Conservation (phyloP, 1,140 invertebrate genomes). For the Habropoda laboriosa region DNA sequence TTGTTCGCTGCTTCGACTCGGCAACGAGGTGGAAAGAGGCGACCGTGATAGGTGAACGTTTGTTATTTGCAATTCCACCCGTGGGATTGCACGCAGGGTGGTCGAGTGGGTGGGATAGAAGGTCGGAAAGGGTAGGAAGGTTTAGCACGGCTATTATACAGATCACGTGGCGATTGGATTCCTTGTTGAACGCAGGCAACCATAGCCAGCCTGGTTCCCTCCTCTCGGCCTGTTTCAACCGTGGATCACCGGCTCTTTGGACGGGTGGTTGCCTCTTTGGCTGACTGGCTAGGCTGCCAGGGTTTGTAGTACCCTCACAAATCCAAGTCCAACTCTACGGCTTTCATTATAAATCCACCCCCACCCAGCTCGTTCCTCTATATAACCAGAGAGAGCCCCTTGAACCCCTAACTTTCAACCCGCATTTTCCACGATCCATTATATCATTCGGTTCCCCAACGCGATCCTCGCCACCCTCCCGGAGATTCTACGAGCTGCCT, state of each 20-base stretch:
- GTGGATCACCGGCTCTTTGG: slow-evolving; percentile 59
- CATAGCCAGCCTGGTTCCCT: slow-evolving; percentile 42
- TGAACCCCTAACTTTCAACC: slow-evolving; percentile 78
- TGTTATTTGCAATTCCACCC: slow-evolving; percentile 76
- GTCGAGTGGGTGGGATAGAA: slow-evolving; percentile 12
- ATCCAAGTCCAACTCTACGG: slow-evolving; percentile 79
- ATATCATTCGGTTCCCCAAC: slow-evolving; percentile 72
- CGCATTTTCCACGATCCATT: slow-evolving; percentile 76
- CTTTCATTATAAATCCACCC: slow-evolving; percentile 82
- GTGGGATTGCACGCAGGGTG: slow-evolving; percentile 68
- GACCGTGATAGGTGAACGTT: slow-evolving; percentile 70
- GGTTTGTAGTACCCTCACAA: slow-evolving; percentile 76
- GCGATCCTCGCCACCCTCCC: slow-evolving; percentile 43
- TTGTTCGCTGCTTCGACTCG: no score
- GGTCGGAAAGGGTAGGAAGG: slow-evolving; percentile 55
- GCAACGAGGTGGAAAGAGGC: slow-evolving; percentile 47
- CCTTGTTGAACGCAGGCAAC: slow-evolving; percentile 65
- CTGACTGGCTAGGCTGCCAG: slow-evolving; percentile 59
- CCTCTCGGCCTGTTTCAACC: slow-evolving; percentile 15
- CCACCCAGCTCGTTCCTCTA: slow-evolving; percentile 48
- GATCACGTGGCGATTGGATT: slow-evolving; percentile 81
- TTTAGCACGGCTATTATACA: slow-evolving; percentile 78
- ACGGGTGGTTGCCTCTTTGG: slow-evolving; percentile 53
- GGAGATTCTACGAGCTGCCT: slow-evolving; percentile 20
- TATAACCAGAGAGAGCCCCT: slow-evolving; percentile 70